Evolutionary conservation across 2,888 invertebrate genomes (phyloP), one percentile per base, ranked within the genome.

Genomic region (Archips crataeganus): DNA sequence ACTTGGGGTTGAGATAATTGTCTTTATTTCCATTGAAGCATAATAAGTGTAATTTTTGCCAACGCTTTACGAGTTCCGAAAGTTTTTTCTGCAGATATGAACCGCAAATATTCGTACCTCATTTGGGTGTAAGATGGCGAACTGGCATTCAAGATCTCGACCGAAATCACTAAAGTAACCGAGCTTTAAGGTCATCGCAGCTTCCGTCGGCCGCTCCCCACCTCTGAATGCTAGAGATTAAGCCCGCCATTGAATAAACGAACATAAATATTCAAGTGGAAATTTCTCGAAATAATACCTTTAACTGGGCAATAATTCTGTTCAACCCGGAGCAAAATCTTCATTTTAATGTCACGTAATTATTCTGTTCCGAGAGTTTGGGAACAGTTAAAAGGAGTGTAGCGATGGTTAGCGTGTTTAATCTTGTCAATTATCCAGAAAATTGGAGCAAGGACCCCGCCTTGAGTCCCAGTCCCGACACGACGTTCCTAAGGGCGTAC

Each of bases 391-490:
- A 86, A 86, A 84, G 83, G 84, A 85, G 54, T 69, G 81, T 81
- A 82, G 81, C 78, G 75, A 84, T 82, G 82, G 81, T 85, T 86
- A 82, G 82, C 78, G 78, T 84, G 80, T 88, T 89, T 90, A 90
- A 90, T 91, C 85, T 86, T 84, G 85, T 86, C 85, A 90, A 90
- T 91, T 90, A 90, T 84, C 85, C 82, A 80, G 85, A 86, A 88
- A 90, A 90, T 90, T 89, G 83, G 82, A 81, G 80, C 76, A 77
- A 79, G 76, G 78, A 77, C 79, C 67, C 75, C 66, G 72, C 79
- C 77, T 77, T 79, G 78, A 78, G 79, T 32, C 77, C 76, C 77
- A 78, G 79, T 32, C 77, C 76, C 77, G 79, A 80, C 75, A 81
- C 79, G 81, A 77, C 77, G 62, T 80, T 81, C 77, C 78, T 68